phyloP scores from a whole-genome alignment of 2,113 vertebrate genomes.

The Lophius piscatorius region DNA sequence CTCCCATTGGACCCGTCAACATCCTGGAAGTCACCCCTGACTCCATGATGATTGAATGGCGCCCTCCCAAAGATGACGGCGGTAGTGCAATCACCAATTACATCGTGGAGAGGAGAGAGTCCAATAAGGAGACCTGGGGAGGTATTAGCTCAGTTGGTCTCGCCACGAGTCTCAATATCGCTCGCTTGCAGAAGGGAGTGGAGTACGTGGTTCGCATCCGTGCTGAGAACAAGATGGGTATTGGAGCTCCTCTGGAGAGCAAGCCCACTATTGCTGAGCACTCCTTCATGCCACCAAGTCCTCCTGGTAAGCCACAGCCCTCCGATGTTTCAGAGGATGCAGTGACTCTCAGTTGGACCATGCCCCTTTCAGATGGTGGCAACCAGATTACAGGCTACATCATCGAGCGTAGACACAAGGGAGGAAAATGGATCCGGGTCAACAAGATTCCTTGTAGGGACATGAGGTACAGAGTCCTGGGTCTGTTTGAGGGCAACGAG shows the following conservation, averaged over 20 bases:
- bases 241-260: conserved; percentile 93
- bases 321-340: conserved; percentile 91
- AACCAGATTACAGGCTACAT: conserved; percentile 95
- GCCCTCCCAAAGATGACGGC: conserved; percentile 94
- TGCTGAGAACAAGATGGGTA: conserved; percentile 97
- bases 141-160: conserved; percentile 90
- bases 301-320: conserved; percentile 91
- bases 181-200: conserved; percentile 90
- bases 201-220: conserved; percentile 94
- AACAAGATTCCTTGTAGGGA: conserved; percentile 94
- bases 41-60: conserved; percentile 95
- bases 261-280: conserved; percentile 92
- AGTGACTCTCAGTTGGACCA: conserved; percentile 92
- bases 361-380: conserved; percentile 93
- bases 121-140: conserved; percentile 95
- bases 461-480: conserved; percentile 89
- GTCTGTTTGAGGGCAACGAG: conserved; percentile 93
- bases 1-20: conserved; percentile 93
- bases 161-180: conserved; percentile 88
- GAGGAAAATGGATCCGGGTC: conserved; percentile 97
- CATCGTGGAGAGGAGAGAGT: conserved; percentile 94
- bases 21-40: conserved; percentile 95
- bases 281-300: conserved; percentile 90
- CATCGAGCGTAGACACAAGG: conserved; percentile 92
- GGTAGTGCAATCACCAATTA: conserved; percentile 95